Conservation (phyloP, 2,797 vertebrate genomes). For the Glyptemys insculpta region DNA sequence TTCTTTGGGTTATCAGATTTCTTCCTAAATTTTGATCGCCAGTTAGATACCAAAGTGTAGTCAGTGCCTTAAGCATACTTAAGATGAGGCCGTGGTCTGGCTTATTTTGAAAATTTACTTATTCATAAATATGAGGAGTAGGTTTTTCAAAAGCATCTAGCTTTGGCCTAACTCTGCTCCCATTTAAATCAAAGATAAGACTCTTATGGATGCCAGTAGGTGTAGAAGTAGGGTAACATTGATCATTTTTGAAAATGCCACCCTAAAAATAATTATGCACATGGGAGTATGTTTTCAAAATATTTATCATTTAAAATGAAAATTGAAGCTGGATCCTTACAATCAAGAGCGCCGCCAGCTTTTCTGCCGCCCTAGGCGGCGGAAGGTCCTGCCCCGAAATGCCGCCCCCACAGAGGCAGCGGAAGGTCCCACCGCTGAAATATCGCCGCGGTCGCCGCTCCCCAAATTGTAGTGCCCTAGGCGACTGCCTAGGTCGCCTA, state of each 20-base stretch:
- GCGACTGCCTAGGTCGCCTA: too few species aligned
- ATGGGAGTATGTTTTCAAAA: not conserved
- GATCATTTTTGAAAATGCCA: not conserved
- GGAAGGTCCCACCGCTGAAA: too few species aligned
- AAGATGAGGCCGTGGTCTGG: not conserved
- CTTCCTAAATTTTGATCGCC: too few species aligned
- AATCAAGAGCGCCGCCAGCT: not conserved
- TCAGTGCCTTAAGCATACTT: not conserved
- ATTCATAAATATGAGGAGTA: not conserved
- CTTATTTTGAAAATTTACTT: not conserved
- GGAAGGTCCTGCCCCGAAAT: too few species aligned
- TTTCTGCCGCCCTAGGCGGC: too few species aligned
- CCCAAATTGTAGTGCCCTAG: too few species aligned
- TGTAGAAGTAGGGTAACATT: not conserved
- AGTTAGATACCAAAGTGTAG: not conserved
- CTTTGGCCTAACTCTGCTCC: too few species aligned
- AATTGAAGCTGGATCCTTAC: not conserved
- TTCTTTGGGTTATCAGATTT: not conserved
- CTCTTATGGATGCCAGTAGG: not conserved
- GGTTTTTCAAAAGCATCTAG: not conserved
- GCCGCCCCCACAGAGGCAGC: too few species aligned
- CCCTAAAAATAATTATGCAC: not conserved
- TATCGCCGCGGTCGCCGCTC: too few species aligned
- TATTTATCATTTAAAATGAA: not conserved
- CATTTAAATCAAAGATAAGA: not conserved